These are phyloP conservation scores for Sprattus sprattus DNA, from an alignment of 2,113 vertebrate species.

Conservation along the genomic window DNA sequence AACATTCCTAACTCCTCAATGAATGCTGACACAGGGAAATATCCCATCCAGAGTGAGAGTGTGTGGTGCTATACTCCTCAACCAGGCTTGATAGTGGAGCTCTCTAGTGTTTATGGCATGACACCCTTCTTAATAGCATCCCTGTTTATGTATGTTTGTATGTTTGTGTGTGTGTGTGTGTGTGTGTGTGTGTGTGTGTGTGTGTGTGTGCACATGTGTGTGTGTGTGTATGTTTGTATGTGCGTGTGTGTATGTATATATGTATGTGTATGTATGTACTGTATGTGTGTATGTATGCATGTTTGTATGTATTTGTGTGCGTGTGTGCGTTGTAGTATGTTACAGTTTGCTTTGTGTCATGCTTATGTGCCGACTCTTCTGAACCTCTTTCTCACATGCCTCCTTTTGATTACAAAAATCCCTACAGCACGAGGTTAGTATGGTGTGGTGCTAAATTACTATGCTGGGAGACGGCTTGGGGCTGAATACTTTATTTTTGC, in stretches of 20 bases:
- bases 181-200: background rate
- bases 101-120: background rate
- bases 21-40: background rate
- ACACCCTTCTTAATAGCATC: background rate
- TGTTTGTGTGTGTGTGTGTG: background rate
- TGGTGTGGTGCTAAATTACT: slow-evolving; percentile 1
- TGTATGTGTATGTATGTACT: background rate
- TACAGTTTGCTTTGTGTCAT: background rate
- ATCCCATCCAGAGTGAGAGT: background rate
- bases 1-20: slow-evolving; percentile 19
- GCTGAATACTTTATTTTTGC: slow-evolving; percentile 2
- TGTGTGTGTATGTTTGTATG: too few species aligned
- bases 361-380: background rate
- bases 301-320: background rate
- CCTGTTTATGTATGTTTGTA: background rate
- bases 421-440: background rate
- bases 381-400: background rate
- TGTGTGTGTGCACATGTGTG: background rate
- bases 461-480: background rate
- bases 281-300: background rate
- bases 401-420: background rate
- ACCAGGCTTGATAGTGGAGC: background rate
- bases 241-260: background rate
- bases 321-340: background rate
- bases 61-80: background rate